Evolutionary conservation across 2,888 invertebrate genomes (phyloP), one percentile per base, ranked within the genome.

Genomic region (Mylabris sibirica): DNA sequence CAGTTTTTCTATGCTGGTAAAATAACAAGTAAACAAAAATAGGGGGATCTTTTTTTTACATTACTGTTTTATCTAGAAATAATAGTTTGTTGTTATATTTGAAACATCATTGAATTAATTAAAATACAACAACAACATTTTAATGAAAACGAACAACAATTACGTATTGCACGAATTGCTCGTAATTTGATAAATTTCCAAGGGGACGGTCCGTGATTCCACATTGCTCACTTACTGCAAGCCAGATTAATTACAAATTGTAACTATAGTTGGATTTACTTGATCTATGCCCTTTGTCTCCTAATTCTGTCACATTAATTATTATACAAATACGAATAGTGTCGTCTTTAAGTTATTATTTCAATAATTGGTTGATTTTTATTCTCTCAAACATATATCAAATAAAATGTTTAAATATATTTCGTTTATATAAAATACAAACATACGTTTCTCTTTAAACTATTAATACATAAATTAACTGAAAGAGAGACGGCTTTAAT

Each of bases 401-500:
- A 41, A 41, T 35, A n/a, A n/a, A n/a, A 11, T 11, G 35, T 11
- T 9, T 35, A 35, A 35, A 35, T 35, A 35, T 35, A 11, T 11
- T 35, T 41, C n/a, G 14, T 14, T 14, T 41, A 14, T 30, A 30
- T 30, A 0, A 30, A 30, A 8, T 3, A 30, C 30, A 30, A 30
- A 30, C 5, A 41, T 35, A 41, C 12, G 14, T 41, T 41, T 41
- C 14, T 17, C 8, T 49, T 8, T 17, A 49, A 17, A 4, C 44
- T 49, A 49, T 49, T 17, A 17, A 49, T 49, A 49, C 20, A 49
- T 49, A 8, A 17, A 20, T 49, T 49, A 49, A 9, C 17, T 49
- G 14, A 14, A 41, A 41, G 9, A 49, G 6, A 9, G 44, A 17
- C 20, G 3, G 70, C 71, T 64, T 68, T 72, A 75, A 74, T 74